A percentile compares a stretch with the other conserved stretches of the same genome.
Conservation (phyloP, 2,113 vertebrate species). For the Centropus bengalensis region DNA sequence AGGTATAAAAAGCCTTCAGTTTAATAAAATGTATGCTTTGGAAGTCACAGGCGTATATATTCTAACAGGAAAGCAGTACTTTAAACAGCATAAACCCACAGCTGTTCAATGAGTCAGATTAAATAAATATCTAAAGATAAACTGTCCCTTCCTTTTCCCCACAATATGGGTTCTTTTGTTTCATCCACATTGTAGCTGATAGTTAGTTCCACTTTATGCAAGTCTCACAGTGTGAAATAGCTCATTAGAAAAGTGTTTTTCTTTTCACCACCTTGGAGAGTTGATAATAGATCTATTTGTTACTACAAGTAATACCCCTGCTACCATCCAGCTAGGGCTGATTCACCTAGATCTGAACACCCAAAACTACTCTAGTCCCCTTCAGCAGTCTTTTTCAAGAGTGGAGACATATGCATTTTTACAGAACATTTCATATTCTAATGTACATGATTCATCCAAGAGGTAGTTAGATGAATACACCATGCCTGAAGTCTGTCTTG, state of each 20-base stretch:
- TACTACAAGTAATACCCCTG: neutral
- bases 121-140: neutral
- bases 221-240: neutral
- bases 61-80: neutral
- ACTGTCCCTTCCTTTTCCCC: neutral
- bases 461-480: neutral
- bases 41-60: neutral
- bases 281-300: neutral
- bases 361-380: neutral
- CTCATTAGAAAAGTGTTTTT: neutral
- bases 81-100: neutral
- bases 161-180: neutral
- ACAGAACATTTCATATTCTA: neutral
- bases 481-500: neutral
- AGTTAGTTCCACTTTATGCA: neutral
- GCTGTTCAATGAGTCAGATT: neutral
- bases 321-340: neutral
- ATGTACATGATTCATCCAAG: neutral
- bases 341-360: neutral
- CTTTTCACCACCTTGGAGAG: neutral
- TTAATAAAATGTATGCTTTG: neutral
- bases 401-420: neutral
- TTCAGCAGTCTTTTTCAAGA: neutral
- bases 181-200: neutral
- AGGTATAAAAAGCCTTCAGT: neutral